phyloP scores from a whole-genome alignment of 37 sponge, comb jelly and placozoan genomes.

The Hormiphora californensis region DNA sequence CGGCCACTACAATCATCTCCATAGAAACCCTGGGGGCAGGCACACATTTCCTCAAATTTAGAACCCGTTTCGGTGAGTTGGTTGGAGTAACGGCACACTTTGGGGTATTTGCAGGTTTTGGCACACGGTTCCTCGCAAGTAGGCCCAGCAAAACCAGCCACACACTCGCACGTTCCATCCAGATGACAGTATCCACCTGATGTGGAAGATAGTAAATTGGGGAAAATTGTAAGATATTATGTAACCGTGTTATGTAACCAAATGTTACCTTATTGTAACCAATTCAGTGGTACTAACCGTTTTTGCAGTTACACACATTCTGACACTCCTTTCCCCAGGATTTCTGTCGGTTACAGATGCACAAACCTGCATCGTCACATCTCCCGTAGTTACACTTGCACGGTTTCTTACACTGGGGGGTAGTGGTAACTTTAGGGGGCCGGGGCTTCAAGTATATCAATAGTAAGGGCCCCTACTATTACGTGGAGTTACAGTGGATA shows the following conservation, averaged over 20 bases:
- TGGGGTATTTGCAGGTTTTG: background rate
- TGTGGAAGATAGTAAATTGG: too few species aligned
- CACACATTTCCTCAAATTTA: background rate
- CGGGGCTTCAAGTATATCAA: too few species aligned
- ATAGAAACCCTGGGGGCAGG: background rate
- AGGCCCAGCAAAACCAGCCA: background rate
- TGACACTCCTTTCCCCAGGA: background rate
- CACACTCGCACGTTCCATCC: background rate
- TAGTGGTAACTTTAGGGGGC: too few species aligned
- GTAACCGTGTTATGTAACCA: too few species aligned
- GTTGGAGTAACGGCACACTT: constrained; percentile 27
- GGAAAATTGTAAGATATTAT: too few species aligned
- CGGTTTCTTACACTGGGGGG: background rate
- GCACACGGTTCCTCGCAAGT: background rate
- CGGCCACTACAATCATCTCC: background rate
- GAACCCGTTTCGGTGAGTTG: background rate
- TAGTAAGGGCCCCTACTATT: too few species aligned
- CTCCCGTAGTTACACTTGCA: background rate
- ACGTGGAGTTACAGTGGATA: too few species aligned
- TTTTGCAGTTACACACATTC: background rate
- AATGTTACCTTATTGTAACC: too few species aligned
- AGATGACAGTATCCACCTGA: background rate
- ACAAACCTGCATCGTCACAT: background rate
- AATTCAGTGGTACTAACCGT: too few species aligned
- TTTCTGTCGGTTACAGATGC: constrained; percentile 10